A percentile compares a stretch with the other conserved stretches of the same genome.
Conservation (phyloP, 2,113 vertebrate species). For the Camarhynchus parvulus region DNA sequence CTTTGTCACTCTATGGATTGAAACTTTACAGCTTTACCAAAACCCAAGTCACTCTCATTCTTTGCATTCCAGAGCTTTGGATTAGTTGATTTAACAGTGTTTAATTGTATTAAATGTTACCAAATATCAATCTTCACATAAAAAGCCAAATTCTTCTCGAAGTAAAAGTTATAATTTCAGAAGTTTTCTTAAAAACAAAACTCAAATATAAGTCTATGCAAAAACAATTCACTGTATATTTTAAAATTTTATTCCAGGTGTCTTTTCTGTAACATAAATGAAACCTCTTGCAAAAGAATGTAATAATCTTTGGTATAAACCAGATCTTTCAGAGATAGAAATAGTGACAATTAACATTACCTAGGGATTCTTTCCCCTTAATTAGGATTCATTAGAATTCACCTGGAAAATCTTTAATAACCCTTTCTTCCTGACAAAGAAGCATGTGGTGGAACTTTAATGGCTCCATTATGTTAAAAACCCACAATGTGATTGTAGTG, state of each 20-base stretch:
- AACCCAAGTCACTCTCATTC: background rate
- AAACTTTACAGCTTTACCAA: background rate
- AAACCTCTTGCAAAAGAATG: background rate
- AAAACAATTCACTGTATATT: background rate
- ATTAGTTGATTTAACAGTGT: background rate
- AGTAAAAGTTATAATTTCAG: background rate
- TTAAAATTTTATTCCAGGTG: background rate
- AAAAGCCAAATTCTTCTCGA: background rate
- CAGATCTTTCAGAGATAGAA: background rate
- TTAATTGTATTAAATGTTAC: background rate
- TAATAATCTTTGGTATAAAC: background rate
- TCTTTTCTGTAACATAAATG: background rate
- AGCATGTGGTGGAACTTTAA: constrained; percentile 35
- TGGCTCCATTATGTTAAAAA: constrained; percentile 52
- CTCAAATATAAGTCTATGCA: background rate
- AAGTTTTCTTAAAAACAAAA: background rate
- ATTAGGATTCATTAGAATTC: constrained; percentile 25
- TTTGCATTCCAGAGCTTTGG: background rate
- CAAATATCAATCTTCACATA: background rate
- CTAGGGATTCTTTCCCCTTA: constrained; percentile 3
- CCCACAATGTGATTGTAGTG: constrained; percentile 7
- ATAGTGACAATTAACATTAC: background rate
- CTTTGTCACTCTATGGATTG: background rate
- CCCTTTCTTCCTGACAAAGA: background rate
- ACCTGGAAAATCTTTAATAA: constrained; percentile 44